A percentile compares a stretch with the other conserved stretches of the same genome.
phyloP scores from a whole-genome alignment of 2,797 vertebrate species.

The Hydrophis major region DNA sequence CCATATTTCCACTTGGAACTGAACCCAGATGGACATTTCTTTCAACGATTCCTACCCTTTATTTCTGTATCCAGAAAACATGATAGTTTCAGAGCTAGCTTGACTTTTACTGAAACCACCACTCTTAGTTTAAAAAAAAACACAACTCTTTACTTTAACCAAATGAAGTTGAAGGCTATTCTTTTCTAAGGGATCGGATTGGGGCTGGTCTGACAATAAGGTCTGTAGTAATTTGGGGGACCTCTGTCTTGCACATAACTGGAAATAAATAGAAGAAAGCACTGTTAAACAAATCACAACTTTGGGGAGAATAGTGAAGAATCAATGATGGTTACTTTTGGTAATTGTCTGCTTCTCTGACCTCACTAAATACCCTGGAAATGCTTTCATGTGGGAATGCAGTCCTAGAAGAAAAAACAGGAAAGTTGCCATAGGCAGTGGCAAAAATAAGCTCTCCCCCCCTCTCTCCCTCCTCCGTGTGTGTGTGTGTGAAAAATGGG shows the following conservation, averaged over 20 bases:
- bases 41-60: not conserved
- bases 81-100: not conserved
- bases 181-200: not conserved
- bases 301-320: not conserved
- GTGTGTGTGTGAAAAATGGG: not conserved
- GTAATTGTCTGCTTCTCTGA: not conserved
- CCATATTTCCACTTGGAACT: no score
- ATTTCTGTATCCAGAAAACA: not conserved
- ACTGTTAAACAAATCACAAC: not conserved
- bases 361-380: not conserved
- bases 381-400: not conserved
- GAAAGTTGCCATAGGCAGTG: not conserved
- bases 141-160: no score
- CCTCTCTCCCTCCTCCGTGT: fast-evolving
- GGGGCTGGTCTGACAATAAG: not conserved
- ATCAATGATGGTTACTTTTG: not conserved
- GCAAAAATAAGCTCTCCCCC: not conserved
- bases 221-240: not conserved
- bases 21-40: no score
- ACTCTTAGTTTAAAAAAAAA: no score
- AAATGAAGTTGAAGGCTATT: not conserved
- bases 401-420: not conserved
- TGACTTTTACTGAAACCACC: not conserved
- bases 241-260: not conserved
- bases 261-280: not conserved